Percentiles rank a stretch among this genome's conserved stretches.
These are phyloP conservation scores for Asobara japonica DNA, from an alignment of 1,140 invertebrate genomes.

Conservation along the genomic window DNA sequence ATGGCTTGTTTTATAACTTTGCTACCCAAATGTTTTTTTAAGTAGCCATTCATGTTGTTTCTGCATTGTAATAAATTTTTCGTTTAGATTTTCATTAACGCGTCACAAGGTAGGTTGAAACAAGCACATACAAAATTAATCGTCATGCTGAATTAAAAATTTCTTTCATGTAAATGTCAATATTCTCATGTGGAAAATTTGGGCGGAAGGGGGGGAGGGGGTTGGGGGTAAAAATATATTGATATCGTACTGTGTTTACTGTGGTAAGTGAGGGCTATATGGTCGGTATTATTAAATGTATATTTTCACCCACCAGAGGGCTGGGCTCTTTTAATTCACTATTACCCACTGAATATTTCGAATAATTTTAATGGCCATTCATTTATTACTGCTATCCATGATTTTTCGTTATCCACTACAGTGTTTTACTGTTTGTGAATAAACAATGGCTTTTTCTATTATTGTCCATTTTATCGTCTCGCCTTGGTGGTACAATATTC, in stretches of 20 bases:
- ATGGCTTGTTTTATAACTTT: not conserved
- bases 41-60: not conserved
- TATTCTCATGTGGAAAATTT: not conserved
- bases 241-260: not conserved
- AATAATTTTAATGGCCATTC: constrained; percentile 9
- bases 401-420: not conserved
- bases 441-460: not conserved
- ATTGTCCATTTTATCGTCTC: not conserved
- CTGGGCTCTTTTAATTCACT: not conserved
- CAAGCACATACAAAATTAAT: not conserved
- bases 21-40: not conserved
- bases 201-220: too few species aligned
- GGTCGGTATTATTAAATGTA: not conserved
- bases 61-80: not conserved
- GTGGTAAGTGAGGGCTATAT: not conserved
- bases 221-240: not conserved
- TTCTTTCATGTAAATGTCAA: not conserved
- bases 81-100: not conserved
- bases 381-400: not conserved
- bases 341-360: not conserved
- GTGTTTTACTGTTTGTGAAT: not conserved
- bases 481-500: not conserved
- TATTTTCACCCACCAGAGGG: not conserved
- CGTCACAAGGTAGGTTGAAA: not conserved
- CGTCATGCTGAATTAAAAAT: not conserved